Evolutionary conservation across 1,140 invertebrate species (phyloP), one percentile per base, ranked within the genome.

Genomic region (Nymphalis io): DNA sequence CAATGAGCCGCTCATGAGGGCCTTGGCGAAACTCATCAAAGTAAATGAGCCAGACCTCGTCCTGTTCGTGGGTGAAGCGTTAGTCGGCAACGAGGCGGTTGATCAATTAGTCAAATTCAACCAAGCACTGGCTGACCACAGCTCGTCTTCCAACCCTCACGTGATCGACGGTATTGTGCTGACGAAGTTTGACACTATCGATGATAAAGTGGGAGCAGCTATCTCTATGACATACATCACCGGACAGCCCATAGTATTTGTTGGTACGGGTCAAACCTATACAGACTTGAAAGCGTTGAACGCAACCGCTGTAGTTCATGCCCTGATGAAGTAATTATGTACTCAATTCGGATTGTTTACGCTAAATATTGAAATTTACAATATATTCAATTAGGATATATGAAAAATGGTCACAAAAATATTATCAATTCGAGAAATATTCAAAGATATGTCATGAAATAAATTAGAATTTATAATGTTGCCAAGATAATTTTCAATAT

Each of bases 141-240:
- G 96, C 21, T 95, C 94, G 39, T 95, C 95, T 21, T 88, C 92
- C n/a, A 96, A 96, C 90, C 97, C 97, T 1, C 97, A 98, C 91
- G 94, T 97, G 58, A 99, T 99, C 78, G 98, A 99, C 92, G 98
- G 98, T 23, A 99, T 99, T 75, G 98, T 99, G 3, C 93, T 99
- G 2, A 99, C 98, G 12, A 99, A 99, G 92, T 99, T 99, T 92
- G 98, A 99, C 88, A 99, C 98, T 1, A 99, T 99, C 83, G 99
- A 99, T 92, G 98, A 99, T 89, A 99, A 99, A 93, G 98, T 99
- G 85, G 99, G 99, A 21, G 99, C 99, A 60, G 98, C 99, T 51
- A 98, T 99, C 78, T 99, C 99, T 10, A 99, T 99, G 99, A 99
- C 99, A 0, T 99, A 99, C 85, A 99, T 99, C 66, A 99, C 99